A percentile compares a stretch with the other conserved stretches of the same genome.
Conservation (phyloP, 2,113 vertebrate species). For the Lipotes vexillifer region DNA sequence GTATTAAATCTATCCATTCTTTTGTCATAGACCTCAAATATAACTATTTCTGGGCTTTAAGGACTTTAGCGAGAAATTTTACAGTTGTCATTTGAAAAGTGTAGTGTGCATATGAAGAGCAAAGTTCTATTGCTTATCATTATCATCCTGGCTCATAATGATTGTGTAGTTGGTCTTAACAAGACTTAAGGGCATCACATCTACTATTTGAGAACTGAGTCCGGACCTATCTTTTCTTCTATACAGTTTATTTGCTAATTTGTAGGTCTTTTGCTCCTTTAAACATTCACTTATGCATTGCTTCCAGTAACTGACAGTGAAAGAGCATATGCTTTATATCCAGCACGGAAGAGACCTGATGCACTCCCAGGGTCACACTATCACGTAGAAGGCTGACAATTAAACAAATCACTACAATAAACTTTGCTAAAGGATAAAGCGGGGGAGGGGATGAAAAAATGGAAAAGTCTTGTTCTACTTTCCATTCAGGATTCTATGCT, state of each 20-base stretch:
- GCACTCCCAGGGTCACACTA: not conserved
- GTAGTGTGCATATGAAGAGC: not conserved
- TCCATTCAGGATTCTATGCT: not conserved
- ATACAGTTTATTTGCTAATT: not conserved
- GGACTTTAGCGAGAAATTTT: not conserved
- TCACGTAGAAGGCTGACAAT: not conserved
- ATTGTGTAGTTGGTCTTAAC: not conserved
- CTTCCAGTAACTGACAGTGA: not conserved
- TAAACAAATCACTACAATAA: not conserved
- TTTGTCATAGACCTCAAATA: not conserved
- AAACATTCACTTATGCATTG: not conserved
- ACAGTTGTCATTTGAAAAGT: constrained; percentile 17
- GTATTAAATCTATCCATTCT: constrained; percentile 17
- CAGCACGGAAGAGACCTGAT: not conserved
- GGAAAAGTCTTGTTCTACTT: not conserved
- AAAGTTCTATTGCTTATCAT: not conserved
- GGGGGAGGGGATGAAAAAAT: not conserved
- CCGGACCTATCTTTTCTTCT: not conserved
- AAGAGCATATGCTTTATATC: not conserved
- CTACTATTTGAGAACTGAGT: not conserved
- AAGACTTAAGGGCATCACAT: not conserved
- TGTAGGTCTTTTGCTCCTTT: not conserved
- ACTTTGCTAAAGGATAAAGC: not conserved
- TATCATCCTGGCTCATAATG: not conserved
- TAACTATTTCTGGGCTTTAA: constrained; percentile 23